Evolutionary conservation across 35 echinoderm and acorn worm species (phyloP).

Genomic region (Ophiothrix spiculata): DNA sequence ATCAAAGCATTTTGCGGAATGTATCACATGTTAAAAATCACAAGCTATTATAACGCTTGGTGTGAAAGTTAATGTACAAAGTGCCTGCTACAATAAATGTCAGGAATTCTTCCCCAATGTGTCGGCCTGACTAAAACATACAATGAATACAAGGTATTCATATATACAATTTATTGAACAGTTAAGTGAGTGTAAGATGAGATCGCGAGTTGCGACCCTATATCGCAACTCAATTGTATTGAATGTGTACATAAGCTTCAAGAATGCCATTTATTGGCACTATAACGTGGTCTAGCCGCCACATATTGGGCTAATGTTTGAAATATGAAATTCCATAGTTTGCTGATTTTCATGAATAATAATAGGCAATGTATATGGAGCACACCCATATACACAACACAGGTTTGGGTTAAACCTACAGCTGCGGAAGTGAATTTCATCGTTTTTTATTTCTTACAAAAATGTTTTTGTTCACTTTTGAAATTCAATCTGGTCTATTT

Average conservation of each 20-base stretch:
- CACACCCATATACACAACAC: background rate
- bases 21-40: constrained; percentile 1
- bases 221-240: constrained; percentile 6
- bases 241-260: background rate
- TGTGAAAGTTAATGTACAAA: background rate
- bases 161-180: constrained; percentile 10
- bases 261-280: constrained; percentile 6
- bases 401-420: background rate
- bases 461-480: constrained; percentile 1
- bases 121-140: background rate
- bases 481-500: background rate
- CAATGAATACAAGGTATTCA: background rate
- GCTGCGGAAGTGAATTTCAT: background rate
- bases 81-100: too few relatives aligned
- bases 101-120: background rate
- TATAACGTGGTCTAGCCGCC: too few relatives aligned
- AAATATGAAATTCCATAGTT: constrained; percentile 16
- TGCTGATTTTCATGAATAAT: constrained; percentile 4
- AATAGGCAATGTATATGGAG: background rate
- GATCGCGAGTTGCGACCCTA: background rate
- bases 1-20: background rate
- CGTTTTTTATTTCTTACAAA: background rate
- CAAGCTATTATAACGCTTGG: constrained; percentile 5
- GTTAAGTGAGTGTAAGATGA: constrained; percentile 12
- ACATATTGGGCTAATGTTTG: background rate